phyloP scores from a whole-genome alignment of 2,888 invertebrate species.

The Catocala nupta region DNA sequence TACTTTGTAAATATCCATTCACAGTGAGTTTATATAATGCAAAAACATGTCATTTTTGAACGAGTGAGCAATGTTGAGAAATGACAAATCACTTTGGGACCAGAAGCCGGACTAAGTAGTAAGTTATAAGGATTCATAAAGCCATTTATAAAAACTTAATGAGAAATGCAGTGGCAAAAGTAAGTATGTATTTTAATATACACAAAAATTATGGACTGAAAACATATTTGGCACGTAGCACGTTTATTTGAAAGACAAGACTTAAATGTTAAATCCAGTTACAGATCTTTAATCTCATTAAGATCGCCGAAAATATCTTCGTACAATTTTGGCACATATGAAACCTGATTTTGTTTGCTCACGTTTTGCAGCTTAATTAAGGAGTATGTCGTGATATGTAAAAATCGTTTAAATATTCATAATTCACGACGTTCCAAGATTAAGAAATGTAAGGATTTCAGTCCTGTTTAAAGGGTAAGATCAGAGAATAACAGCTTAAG shows the following conservation, averaged over 20 bases:
- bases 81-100: too few species aligned
- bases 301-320: slow-evolving; percentile 24
- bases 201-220: slow-evolving; percentile 1
- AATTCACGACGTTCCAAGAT: not conserved
- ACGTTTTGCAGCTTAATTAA: slow-evolving; percentile 2
- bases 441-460: not conserved
- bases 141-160: too few species aligned
- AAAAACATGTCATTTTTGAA: too few species aligned
- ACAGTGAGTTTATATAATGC: too few species aligned
- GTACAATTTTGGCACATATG: slow-evolving; percentile 17
- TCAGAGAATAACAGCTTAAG: too few species aligned
- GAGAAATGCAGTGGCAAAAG: too few species aligned
- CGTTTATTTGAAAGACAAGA: slow-evolving; percentile 6
- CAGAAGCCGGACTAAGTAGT: too few species aligned
- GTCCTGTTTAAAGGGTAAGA: too few species aligned
- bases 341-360: slow-evolving; percentile 7
- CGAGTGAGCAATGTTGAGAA: too few species aligned
- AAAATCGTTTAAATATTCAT: slow-evolving; percentile 3
- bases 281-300: slow-evolving; percentile 13
- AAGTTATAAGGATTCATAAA: too few species aligned
- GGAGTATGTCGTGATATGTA: not conserved
- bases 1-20: too few species aligned
- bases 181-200: slow-evolving; percentile 1
- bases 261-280: slow-evolving; percentile 21
- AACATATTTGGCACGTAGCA: slow-evolving; percentile 9